Base-by-base conservation (phyloP, 2,113 vertebrate species). In the Carassius carassius region DNA sequence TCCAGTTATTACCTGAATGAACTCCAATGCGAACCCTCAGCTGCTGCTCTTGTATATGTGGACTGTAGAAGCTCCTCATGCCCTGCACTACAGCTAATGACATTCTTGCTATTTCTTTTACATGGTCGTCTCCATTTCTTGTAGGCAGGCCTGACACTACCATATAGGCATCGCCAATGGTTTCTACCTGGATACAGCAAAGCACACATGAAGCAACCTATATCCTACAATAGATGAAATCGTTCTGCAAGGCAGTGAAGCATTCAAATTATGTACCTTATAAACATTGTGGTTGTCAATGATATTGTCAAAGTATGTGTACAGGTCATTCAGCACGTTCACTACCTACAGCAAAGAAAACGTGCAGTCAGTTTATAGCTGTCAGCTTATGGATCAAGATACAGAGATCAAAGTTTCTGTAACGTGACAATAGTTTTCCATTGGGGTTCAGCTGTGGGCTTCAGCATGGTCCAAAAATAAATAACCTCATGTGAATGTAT, bases 211-310 rank as follows among this genome's bases (percentile, higher is more conserved):
- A 51, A 75, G 60, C 65, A 78, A 10, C 75, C 17, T 8, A 72
- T 60, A 14, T 23, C 29, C 8, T 77, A 65, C 35, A 58, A 19
- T 41, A 7, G 9, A 25, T 54, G 0, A 54, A 54, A 16, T 54
- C 16, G 5, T 54, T 6, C 17, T 1, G 14, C 13, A 51, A 4
- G 49, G 5, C 0, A 6, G 54, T 25, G 35, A 23, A 10, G 41
- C 51, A 63, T 65, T 14, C 41, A 3, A 7, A 25, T 10, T 4
- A 23, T 47, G 37, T 79, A 96, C 95, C 94, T 96, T 96, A 90
- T 96, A 96, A 84, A 96, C 95, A 0, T 96, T 94, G 32, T 96
- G 95, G 89, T 95, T 94, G 91, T 96, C 95, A 41, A 96, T 96
- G 88, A 97, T 95, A 58, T 95, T 95, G 3, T 96, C 96, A 12